Conservation (phyloP, 1,140 invertebrate genomes). For the Dendroctonus ponderosae region DNA sequence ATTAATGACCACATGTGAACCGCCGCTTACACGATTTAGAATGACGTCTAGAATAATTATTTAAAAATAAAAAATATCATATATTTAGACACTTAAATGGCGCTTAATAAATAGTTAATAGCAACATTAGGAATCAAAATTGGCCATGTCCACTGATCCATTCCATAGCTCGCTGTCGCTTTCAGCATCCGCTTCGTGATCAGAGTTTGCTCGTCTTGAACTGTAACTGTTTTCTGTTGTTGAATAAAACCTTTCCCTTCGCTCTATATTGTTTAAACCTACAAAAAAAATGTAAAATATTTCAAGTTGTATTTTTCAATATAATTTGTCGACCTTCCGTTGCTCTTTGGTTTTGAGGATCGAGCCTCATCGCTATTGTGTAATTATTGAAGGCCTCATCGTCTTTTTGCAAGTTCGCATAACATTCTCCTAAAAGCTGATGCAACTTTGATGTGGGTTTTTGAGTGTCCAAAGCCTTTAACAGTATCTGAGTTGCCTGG, state of each 20-base stretch:
- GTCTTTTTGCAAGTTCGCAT: constrained; percentile 56
- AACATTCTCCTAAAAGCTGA: constrained; percentile 69
- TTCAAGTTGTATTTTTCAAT: neutral
- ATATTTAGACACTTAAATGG: neutral
- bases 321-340: constrained; percentile 50
- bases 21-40: no score
- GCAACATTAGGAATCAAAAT: constrained; percentile 33
- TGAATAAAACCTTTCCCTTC: constrained; percentile 56
- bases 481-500: constrained; percentile 59
- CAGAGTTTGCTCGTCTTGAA: constrained; percentile 42
- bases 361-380: constrained; percentile 67
- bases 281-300: neutral
- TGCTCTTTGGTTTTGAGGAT: constrained; percentile 68
- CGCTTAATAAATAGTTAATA: no score
- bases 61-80: no score
- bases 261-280: constrained; percentile 66
- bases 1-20: no score
- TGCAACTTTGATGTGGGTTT: constrained; percentile 64
- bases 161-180: constrained; percentile 47
- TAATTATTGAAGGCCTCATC: constrained; percentile 73
- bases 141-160: constrained; percentile 34
- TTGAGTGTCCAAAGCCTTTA: constrained; percentile 62
- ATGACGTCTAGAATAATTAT: no score
- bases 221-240: constrained; percentile 49
- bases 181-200: constrained; percentile 43